Evolutionary conservation across 2,888 invertebrate genomes (phyloP).

Genomic region (Lycocerus yunnanus): DNA sequence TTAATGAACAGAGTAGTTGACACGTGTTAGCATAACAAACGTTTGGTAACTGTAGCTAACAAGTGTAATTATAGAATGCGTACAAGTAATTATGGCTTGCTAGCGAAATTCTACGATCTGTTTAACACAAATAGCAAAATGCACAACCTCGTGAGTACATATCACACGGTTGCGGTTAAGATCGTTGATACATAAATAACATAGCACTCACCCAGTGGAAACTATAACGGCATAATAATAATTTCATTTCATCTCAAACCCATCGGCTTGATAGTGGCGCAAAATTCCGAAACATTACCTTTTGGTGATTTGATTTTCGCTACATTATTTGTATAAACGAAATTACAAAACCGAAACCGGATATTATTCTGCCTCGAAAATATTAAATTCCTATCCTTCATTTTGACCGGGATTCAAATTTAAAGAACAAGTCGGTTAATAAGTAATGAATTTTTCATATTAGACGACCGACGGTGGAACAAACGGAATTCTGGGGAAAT

Average conservation of each 20-base stretch:
- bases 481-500: background rate
- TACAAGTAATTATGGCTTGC: constrained; percentile 23
- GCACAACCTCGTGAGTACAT: constrained; percentile 2
- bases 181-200: constrained; percentile 11
- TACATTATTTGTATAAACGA: background rate
- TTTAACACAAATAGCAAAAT: constrained; percentile 8
- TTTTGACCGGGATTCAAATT: background rate
- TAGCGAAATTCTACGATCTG: constrained; percentile 19
- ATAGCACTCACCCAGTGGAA: background rate
- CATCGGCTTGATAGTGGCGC: background rate
- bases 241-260: background rate
- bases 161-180: constrained; percentile 12
- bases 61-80: constrained; percentile 19
- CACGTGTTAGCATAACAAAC: constrained; percentile 24
- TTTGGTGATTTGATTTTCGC: background rate
- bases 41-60: constrained; percentile 27
- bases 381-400: too few relatives aligned
- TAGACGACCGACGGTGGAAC: background rate
- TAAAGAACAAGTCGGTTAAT: background rate
- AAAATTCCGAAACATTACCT: background rate
- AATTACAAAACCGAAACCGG: too few relatives aligned
- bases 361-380: too few relatives aligned
- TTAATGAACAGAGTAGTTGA: constrained; percentile 27
- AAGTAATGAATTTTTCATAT: background rate
- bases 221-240: background rate